Conservation (phyloP, 2,113 vertebrate genomes). For the Pseudopodoces humilis region DNA sequence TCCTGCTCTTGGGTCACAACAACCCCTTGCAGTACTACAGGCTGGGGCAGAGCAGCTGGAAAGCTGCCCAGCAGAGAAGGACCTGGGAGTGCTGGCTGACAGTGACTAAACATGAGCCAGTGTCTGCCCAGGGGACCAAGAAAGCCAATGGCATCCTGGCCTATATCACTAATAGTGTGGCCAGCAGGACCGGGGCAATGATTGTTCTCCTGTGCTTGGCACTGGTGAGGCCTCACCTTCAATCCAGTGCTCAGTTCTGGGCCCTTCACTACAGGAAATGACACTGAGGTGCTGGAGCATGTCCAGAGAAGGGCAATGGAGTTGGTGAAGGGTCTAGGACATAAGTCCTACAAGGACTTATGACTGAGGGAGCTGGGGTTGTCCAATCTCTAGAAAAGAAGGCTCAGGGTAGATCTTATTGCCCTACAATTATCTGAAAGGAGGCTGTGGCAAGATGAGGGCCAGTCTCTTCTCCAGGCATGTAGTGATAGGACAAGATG, state of each 20-base stretch:
- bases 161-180: neutral
- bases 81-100: neutral
- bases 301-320: neutral
- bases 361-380: neutral
- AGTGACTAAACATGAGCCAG: neutral
- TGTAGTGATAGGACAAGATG: neutral
- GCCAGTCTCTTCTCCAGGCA: neutral
- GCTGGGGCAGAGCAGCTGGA: neutral
- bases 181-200: neutral
- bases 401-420: neutral
- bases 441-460: neutral
- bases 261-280: neutral
- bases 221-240: neutral
- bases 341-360: neutral
- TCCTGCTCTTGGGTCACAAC: neutral
- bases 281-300: fast-evolving
- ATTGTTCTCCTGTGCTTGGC: neutral
- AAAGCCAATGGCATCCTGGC: neutral
- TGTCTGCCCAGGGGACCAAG: neutral
- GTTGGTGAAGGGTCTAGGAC: neutral
- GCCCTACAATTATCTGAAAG: neutral
- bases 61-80: neutral
- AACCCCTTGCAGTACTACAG: neutral
- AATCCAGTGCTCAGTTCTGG: neutral
- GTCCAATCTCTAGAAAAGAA: neutral